phyloP scores from a whole-genome alignment of 2,888 invertebrate genomes.

The Venusia cambrica region DNA sequence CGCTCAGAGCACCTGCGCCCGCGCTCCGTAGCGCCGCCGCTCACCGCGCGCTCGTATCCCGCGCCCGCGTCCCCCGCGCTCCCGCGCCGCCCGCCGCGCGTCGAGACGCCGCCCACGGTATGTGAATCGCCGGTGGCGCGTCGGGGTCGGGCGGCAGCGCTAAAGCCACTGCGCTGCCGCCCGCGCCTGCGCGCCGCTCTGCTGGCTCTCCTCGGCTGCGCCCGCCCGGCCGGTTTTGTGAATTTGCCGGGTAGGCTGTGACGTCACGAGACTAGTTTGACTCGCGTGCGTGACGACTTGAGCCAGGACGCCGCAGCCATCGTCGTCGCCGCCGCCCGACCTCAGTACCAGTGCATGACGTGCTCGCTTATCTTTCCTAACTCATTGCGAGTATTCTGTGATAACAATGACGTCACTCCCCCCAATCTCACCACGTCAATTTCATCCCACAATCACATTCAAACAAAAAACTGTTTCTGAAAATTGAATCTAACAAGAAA shows the following conservation, averaged over 20 bases:
- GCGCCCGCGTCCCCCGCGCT: slow-evolving; percentile 53
- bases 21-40: slow-evolving; percentile 81
- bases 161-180: slow-evolving; percentile 69
- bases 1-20: slow-evolving; percentile 87
- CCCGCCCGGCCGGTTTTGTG: slow-evolving; percentile 75
- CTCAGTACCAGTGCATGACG: slow-evolving; percentile 69
- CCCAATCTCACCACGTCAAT: too few species aligned
- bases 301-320: slow-evolving; percentile 65
- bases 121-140: slow-evolving; percentile 67
- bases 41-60: slow-evolving; percentile 74
- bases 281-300: slow-evolving; percentile 73
- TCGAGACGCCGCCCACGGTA: slow-evolving; percentile 78
- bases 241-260: slow-evolving; percentile 75
- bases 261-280: slow-evolving; percentile 79
- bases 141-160: slow-evolving; percentile 77
- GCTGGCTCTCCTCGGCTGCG: slow-evolving; percentile 56
- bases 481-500: too few species aligned
- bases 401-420: slow-evolving; percentile 21
- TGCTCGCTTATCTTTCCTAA: slow-evolving; percentile 57
- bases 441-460: too few species aligned
- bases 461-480: too few species aligned
- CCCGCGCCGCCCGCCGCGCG: slow-evolving; percentile 63
- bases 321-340: slow-evolving; percentile 65
- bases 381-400: slow-evolving; percentile 34
- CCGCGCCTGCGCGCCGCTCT: slow-evolving; percentile 52